A percentile compares a stretch with the other conserved stretches of the same genome.
Evolutionary conservation across 92 coral and sea anemone species (phyloP).

Genomic region (Nematostella vectensis): DNA sequence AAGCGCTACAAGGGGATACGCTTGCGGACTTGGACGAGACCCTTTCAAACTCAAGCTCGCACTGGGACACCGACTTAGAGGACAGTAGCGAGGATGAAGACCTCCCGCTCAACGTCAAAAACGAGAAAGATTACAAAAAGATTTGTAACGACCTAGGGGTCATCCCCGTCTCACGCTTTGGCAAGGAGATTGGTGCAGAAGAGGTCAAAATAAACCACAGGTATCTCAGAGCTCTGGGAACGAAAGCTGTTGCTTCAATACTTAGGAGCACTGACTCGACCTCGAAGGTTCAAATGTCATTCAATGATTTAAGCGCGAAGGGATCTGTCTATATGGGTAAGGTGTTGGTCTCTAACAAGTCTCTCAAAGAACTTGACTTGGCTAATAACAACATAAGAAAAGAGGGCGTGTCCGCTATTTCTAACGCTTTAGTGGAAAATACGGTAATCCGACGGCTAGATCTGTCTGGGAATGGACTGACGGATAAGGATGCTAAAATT

Average conservation of each 20-base stretch:
- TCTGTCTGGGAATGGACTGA: slow-evolving; percentile 72
- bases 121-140: slow-evolving; percentile 42
- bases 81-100: slow-evolving; percentile 19
- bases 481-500: slow-evolving; percentile 62
- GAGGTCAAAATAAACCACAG: slow-evolving; percentile 80
- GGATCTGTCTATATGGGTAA: slow-evolving; percentile 72
- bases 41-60: slow-evolving; percentile 55
- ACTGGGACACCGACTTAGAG: slow-evolving; percentile 84
- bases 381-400: slow-evolving; percentile 68
- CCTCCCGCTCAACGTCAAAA: not conserved
- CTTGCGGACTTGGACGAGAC: slow-evolving; percentile 56
- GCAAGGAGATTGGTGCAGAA: slow-evolving; percentile 62
- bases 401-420: slow-evolving; percentile 54
- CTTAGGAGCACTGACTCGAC: slow-evolving; percentile 46
- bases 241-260: slow-evolving; percentile 68
- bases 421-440: slow-evolving; percentile 55
- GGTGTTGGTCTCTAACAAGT: slow-evolving; percentile 43
- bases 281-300: slow-evolving; percentile 48
- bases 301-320: slow-evolving; percentile 47
- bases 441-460: slow-evolving; percentile 53
- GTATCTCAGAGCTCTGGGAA: slow-evolving; percentile 48
- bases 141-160: slow-evolving; percentile 55
- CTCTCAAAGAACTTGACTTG: slow-evolving; percentile 64
- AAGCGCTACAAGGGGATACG: slow-evolving; percentile 10
- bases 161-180: slow-evolving; percentile 71